Percentiles rank a stretch among this genome's conserved stretches.
phyloP scores from a whole-genome alignment of 2,888 invertebrate species.

The Zygothrica quintamaculata region DNA sequence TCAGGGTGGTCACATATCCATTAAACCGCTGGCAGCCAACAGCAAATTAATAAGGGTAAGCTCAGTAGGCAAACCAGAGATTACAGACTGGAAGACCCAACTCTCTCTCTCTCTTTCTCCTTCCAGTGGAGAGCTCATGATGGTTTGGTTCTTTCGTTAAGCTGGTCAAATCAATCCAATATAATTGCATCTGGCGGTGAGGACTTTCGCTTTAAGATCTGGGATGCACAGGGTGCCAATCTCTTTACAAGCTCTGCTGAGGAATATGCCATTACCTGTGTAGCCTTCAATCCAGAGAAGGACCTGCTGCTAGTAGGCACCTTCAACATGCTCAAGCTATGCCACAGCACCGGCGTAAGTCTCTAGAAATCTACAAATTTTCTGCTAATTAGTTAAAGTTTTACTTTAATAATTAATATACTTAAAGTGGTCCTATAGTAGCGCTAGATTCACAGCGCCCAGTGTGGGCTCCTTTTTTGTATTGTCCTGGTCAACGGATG shows the following conservation, averaged over 20 bases:
- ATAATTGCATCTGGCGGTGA: conserved; percentile 97
- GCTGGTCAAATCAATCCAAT: conserved; percentile 97
- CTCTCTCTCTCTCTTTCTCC: conserved; percentile 26
- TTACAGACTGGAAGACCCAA: no score
- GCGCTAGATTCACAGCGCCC: conserved; percentile 92
- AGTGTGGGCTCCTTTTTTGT: conserved; percentile 95
- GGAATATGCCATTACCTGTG: conserved; percentile 95
- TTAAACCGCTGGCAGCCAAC: conserved; percentile 90
- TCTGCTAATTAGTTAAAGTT: no score
- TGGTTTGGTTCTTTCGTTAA: conserved; percentile 94
- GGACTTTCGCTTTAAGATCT: conserved; percentile 93
- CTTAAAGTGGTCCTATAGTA: conserved; percentile 93
- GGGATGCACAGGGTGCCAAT: conserved; percentile 96
- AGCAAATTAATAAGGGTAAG: conserved; percentile 89
- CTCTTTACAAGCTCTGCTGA: conserved; percentile 93
- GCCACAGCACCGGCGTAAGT: conserved; percentile 95
- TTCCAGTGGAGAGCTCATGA: conserved; percentile 98
- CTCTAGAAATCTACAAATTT: fast-evolving
- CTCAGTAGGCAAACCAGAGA: not conserved
- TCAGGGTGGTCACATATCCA: conserved; percentile 88
- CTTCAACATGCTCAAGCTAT: conserved; percentile 95
- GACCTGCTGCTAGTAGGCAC: conserved; percentile 96
- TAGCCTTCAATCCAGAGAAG: conserved; percentile 96
- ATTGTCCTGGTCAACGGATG: conserved; percentile 97
- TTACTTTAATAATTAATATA: no score